These are phyloP conservation scores for Lissocephala sabroskyi DNA, from an alignment of 2,888 invertebrate genomes.

Conservation along the genomic window DNA sequence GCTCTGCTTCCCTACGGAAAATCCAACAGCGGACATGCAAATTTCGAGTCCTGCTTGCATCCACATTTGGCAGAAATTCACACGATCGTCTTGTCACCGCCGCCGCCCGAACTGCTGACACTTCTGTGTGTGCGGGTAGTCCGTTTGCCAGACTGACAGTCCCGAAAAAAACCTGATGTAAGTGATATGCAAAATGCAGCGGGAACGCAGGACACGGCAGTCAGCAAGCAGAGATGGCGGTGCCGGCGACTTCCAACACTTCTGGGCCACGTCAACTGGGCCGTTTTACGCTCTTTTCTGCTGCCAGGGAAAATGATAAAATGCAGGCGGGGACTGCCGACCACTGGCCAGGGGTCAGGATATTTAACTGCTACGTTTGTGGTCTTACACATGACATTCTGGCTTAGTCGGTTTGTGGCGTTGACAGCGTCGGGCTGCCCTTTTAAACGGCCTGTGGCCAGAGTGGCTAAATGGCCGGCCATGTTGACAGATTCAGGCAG, in stretches of 20 bases:
- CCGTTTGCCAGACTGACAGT: not conserved
- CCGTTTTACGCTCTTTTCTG: not conserved
- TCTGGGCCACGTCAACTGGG: not conserved
- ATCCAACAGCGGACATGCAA: too few relatives aligned
- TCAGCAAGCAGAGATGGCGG: too few relatives aligned
- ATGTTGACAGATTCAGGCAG: too few relatives aligned
- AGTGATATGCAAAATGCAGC: constrained; percentile 5
- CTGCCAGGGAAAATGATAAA: too few relatives aligned
- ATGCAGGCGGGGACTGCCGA: too few relatives aligned
- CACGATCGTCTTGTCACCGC: not conserved
- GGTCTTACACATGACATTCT: constrained; percentile 45
- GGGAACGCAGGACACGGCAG: too few relatives aligned
- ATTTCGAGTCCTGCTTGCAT: too few relatives aligned
- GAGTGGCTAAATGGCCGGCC: too few relatives aligned
- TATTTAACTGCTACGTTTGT: constrained; percentile 19
- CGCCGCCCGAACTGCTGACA: constrained; percentile 49
- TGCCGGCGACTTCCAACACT: not conserved
- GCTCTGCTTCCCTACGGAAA: too few relatives aligned
- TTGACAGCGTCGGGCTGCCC: too few relatives aligned
- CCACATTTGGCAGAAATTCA: not conserved
- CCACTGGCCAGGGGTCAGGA: not conserved
- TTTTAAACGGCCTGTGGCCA: too few relatives aligned
- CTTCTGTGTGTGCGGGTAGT: constrained; percentile 39
- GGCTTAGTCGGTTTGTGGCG: too few relatives aligned
- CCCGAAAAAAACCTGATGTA: not conserved